These are phyloP conservation scores for Stomorhina lunata DNA, from an alignment of 2,888 invertebrate genomes.

Conservation along the genomic window DNA sequence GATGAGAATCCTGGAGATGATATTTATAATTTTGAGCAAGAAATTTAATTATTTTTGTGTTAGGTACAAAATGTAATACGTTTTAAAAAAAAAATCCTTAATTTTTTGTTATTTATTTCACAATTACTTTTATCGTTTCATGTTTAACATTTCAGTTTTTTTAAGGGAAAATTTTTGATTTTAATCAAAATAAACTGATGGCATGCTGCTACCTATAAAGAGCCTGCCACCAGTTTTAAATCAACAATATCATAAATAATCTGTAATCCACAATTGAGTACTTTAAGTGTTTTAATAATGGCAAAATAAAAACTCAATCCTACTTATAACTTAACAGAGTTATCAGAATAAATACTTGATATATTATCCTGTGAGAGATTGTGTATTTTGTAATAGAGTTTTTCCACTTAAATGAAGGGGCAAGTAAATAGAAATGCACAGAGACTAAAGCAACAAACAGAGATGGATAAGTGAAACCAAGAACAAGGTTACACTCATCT, in stretches of 20 bases:
- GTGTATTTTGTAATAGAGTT: slow-evolving; percentile 52
- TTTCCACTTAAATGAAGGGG: slow-evolving; percentile 28
- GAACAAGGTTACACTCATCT: no score
- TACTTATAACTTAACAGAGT: slow-evolving; percentile 40
- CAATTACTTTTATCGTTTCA: neutral
- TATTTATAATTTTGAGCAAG: neutral
- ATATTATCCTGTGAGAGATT: slow-evolving; percentile 20
- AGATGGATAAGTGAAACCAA: neutral
- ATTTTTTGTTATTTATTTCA: no score
- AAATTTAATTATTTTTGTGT: neutral
- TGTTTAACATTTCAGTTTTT: neutral
- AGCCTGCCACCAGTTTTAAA: neutral
- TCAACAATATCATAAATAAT: slow-evolving; percentile 75
- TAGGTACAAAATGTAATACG: neutral
- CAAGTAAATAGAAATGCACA: slow-evolving; percentile 27
- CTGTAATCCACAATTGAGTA: slow-evolving; percentile 75
- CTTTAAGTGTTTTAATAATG: slow-evolving; percentile 68
- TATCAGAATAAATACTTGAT: slow-evolving; percentile 52
- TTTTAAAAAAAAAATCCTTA: neutral
- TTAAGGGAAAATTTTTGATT: neutral
- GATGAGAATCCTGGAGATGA: neutral
- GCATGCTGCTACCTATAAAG: neutral
- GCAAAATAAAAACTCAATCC: slow-evolving; percentile 22
- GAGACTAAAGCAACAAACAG: slow-evolving; percentile 25
- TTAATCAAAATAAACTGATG: neutral